Conservation (phyloP, 2,888 invertebrate genomes). For the Phortica okadai region DNA sequence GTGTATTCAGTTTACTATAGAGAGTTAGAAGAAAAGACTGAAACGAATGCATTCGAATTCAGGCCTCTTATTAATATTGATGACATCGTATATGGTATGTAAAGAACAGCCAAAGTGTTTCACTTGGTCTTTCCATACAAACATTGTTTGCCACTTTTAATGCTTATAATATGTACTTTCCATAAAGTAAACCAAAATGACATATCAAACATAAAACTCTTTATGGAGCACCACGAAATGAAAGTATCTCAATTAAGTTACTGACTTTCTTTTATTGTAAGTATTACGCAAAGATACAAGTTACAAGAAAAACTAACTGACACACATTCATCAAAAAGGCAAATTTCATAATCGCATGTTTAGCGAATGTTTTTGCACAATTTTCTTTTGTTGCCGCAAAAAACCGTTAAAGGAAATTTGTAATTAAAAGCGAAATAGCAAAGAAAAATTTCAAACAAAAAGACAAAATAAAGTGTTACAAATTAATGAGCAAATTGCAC, state of each 20-base stretch:
- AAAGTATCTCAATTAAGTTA: not conserved
- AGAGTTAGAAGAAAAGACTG: no score
- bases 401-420: conserved; percentile 26
- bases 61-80: no score
- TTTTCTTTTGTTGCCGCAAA: conserved; percentile 4
- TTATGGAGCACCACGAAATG: no score
- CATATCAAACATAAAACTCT: no score
- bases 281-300: not conserved
- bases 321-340: not conserved
- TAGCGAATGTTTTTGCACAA: not conserved
- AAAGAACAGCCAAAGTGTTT: no score
- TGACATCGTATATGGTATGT: no score
- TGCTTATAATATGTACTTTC: no score
- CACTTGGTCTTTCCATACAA: no score
- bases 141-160: no score
- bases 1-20: no score
- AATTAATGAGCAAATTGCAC: not conserved
- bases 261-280: not conserved
- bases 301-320: not conserved
- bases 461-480: not conserved
- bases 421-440: conserved; percentile 1
- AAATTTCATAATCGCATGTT: conserved; percentile 14
- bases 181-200: no score
- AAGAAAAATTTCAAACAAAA: not conserved
- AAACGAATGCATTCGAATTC: no score